These are phyloP conservation scores for Netelia virgata DNA, from an alignment of 2,888 invertebrate species.

Conservation along the genomic window DNA sequence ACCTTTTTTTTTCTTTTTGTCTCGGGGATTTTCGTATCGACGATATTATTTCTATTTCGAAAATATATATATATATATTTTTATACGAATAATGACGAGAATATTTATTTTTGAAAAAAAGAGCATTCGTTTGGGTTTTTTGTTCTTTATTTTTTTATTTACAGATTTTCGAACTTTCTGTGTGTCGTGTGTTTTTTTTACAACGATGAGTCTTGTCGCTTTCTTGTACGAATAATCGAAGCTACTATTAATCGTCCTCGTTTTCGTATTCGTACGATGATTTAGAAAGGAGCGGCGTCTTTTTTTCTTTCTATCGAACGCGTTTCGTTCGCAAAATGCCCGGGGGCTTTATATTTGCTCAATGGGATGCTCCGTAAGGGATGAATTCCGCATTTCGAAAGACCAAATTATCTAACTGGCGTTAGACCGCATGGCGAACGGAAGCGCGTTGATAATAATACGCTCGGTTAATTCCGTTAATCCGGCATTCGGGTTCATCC, in stretches of 20 bases:
- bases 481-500: constrained; percentile 51
- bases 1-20: too few relatives aligned
- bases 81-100: too few relatives aligned
- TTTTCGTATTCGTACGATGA: not conserved
- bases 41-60: not conserved
- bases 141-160: too few relatives aligned
- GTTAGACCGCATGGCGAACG: constrained; percentile 25
- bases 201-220: too few relatives aligned
- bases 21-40: not conserved
- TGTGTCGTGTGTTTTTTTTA: too few relatives aligned
- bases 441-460: constrained; percentile 48
- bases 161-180: too few relatives aligned
- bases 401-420: constrained; percentile 14
- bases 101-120: too few relatives aligned
- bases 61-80: too few relatives aligned
- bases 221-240: not conserved
- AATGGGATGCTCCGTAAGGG: not conserved
- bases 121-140: too few relatives aligned
- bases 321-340: not conserved
- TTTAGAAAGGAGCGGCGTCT: not conserved
- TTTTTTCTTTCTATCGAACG: not conserved
- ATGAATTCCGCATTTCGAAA: constrained; percentile 20
- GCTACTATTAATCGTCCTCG: not conserved
- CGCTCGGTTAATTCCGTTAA: constrained; percentile 45
- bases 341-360: not conserved